phyloP scores from a whole-genome alignment of 2,888 invertebrate genomes.

The Falcaria lacertinaria region DNA sequence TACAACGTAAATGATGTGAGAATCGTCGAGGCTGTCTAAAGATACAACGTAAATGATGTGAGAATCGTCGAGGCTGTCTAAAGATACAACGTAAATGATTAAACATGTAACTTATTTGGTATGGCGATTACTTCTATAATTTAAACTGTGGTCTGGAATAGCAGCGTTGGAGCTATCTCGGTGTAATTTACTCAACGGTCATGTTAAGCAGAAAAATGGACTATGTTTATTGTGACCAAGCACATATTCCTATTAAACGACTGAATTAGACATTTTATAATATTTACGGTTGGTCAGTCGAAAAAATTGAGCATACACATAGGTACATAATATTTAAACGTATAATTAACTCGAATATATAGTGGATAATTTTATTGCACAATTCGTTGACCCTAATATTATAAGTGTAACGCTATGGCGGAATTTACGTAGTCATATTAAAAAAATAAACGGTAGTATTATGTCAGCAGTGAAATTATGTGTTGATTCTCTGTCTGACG shows the following conservation, averaged over 20 bases:
- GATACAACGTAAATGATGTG: neutral
- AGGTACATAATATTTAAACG: slow-evolving; percentile 40
- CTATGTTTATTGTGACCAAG: slow-evolving; percentile 23
- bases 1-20: neutral
- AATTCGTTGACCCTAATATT: slow-evolving; percentile 57
- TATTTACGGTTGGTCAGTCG: slow-evolving; percentile 75
- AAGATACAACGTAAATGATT: neutral
- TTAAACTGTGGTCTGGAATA: neutral
- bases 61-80: neutral
- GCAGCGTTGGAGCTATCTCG: slow-evolving; percentile 2
- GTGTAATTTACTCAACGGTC: slow-evolving; percentile 2
- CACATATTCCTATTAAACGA: slow-evolving; percentile 40
- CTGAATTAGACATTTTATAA: slow-evolving; percentile 31
- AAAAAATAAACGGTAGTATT: slow-evolving; percentile 45
- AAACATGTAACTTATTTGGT: neutral
- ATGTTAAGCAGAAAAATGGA: slow-evolving; percentile 13
- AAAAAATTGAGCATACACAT: slow-evolving; percentile 72
- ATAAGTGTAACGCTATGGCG: slow-evolving; percentile 54
- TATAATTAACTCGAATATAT: slow-evolving; percentile 44
- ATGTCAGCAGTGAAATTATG: slow-evolving; percentile 61
- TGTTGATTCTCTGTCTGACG: slow-evolving; percentile 20
- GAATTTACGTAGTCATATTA: slow-evolving; percentile 39
- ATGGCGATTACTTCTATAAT: neutral
- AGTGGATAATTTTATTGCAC: slow-evolving; percentile 70
- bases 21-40: neutral